Base-by-base conservation (phyloP, 2,113 vertebrate species). In the Chionomys nivalis region DNA sequence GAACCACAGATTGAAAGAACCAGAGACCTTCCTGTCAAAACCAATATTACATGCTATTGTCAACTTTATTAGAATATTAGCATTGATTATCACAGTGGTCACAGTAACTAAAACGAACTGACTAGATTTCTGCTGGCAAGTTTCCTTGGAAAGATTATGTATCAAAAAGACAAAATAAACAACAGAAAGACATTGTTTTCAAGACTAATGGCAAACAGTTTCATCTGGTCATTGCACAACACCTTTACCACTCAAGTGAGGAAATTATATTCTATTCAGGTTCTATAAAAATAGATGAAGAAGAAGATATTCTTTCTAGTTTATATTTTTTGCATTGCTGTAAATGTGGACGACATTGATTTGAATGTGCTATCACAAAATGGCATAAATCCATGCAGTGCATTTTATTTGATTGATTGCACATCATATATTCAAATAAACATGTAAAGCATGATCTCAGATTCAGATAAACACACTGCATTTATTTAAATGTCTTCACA, bases 351-450 rank as follows among this genome's bases (percentile, higher is more conserved):
- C 94, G 76, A 92, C 33, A 61, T 93, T 96, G 97, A 94, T 96
- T 96, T 97, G 70, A 97, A 97, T 79, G 68, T 94, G 42, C 33
- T 95, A 93, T 95, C 75, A 92, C 26, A 11, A 68, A 89, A 87
- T 87, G 91, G 90, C 86, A 96, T 89, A 94, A 95, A 94, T 93
- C 31, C 79, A 85, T 87, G 94, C 82, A 77, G 58, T 72, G 55
- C 81, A 93, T 96, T 96, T 96, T 94, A 87, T 94, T 94, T 97
- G 95, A 98, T 92, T 96, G 97, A 96, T 96, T 97, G 94, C 86
- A 93, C 90, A 96, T 94, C 85, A 94, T 58, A 39, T 55, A 95
- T 95, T 92, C 92, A 97, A 96, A 92, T 94, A 96, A 95, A 95
- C 97, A 91, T 91, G 92, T 91, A 93, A 0, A 0, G 70, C 55